Conservation (phyloP, 2,113 vertebrate genomes). For the Aspidoscelis tigris region DNA sequence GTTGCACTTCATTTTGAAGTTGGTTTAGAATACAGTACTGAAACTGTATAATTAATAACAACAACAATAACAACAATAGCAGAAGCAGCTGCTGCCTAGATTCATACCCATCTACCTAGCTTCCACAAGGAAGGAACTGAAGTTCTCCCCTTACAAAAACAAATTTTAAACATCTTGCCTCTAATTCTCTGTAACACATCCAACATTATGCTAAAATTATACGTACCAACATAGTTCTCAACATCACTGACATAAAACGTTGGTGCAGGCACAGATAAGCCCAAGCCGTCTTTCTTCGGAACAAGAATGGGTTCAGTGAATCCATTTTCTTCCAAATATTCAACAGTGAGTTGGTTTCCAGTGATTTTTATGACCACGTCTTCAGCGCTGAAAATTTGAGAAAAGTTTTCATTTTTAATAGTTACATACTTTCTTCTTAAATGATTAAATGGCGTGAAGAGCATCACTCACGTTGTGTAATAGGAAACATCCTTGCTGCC, state of each 20-base stretch:
- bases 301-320: constrained; percentile 94
- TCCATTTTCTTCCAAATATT: constrained; percentile 92
- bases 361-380: constrained; percentile 90
- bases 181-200: too few species aligned
- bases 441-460: background rate
- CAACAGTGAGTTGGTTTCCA: constrained; percentile 87
- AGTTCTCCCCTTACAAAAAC: too few species aligned
- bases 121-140: too few species aligned
- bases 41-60: too few species aligned
- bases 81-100: too few species aligned
- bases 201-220: too few species aligned
- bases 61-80: too few species aligned
- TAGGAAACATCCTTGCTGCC: background rate
- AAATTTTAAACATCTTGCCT: too few species aligned
- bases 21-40: too few species aligned
- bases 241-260: constrained; percentile 98
- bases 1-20: too few species aligned
- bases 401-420: background rate
- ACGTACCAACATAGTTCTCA: constrained; percentile 95
- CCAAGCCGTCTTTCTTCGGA: constrained; percentile 94
- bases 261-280: constrained; percentile 89
- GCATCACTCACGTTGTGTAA: background rate
- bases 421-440: accelerated
- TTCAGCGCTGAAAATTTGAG: constrained; percentile 82
- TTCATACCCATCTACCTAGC: too few species aligned